A percentile compares a stretch with the other conserved stretches of the same genome.
Evolutionary conservation across 2,888 invertebrate species (phyloP).

Genomic region (Brachylomia viminalis): DNA sequence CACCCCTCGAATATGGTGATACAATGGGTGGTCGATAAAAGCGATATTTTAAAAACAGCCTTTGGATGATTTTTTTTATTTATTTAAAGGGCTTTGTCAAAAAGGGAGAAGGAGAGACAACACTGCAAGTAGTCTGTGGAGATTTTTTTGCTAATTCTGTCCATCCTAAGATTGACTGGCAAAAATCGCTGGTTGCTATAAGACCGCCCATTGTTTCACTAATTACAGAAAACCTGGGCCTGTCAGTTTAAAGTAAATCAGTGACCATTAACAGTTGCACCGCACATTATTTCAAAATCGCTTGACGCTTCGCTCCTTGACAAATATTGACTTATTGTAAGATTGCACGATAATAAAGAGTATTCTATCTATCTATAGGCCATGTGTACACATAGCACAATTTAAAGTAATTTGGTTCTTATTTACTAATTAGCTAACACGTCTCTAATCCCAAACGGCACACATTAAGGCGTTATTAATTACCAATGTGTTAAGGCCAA

Average conservation of each 20-base stretch:
- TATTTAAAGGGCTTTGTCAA: too few species aligned
- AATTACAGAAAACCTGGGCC: not conserved
- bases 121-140: too few species aligned
- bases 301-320: not conserved
- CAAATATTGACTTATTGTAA: not conserved
- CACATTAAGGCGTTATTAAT: conserved; percentile 38
- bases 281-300: not conserved
- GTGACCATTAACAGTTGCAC: not conserved
- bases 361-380: not conserved
- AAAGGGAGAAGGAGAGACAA: too few species aligned
- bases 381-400: not conserved
- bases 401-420: conserved; percentile 29
- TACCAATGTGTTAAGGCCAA: conserved; percentile 26
- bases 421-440: conserved; percentile 42
- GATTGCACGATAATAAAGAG: not conserved
- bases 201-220: not conserved
- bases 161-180: not conserved
- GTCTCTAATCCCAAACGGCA: conserved; percentile 37
- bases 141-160: not conserved
- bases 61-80: too few species aligned
- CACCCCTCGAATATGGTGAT: too few species aligned
- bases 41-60: too few species aligned
- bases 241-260: not conserved
- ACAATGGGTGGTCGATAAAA: too few species aligned
- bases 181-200: not conserved